Evolutionary conservation across 1,140 invertebrate species (phyloP), one percentile per base, ranked within the genome.

Genomic region (Xylocopa sonorina): DNA sequence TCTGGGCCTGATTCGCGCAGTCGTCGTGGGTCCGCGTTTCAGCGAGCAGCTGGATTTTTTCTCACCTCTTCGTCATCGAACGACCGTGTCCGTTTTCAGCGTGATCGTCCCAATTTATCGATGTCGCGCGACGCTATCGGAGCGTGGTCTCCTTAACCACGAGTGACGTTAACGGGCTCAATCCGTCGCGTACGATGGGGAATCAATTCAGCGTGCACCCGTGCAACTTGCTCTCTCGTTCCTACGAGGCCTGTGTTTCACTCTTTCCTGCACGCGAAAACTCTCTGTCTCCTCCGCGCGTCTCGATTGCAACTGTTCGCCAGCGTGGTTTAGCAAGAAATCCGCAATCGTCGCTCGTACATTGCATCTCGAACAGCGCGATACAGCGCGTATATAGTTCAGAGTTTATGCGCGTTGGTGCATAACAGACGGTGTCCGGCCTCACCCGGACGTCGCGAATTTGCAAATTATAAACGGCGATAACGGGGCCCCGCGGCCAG

Each of bases 51-150:
- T 18, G 6, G 9, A 2, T 41, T 55, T 41, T 55, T 58, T 51
- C 27, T 21, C 24, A 3, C 21, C 9, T 14, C 18, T 29, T 24
- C 53, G 50, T 63, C 69, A 76, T 78, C 43, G 64, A 60, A 46
- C 74, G 62, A 51, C 48, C 62, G 34, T 73, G 62, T 77, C 62
- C 48, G n/a, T 53, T 82, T 84, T 72, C 63, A n/a, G n/a, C 63
- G 27, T 27, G 29, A 62, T 62, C 74, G 50, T 63, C 51, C 68
- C 69, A 78, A 83, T 80, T 66, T 46, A 72, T 67, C 46, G 29
- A n/a, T 0, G 10, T 41, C 51, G 82, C n/a, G n/a, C n/a, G 9
- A 83, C 64, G 48, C 64, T 81, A 83, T 83, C 79, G 48, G 7
- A 14, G 24, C 62, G 66, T 58, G 63, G 78, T n/a, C n/a, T n/a